Evolutionary conservation across 1,140 invertebrate species (phyloP), one percentile per base, ranked within the genome.

Genomic region (Sminthurides bifidus): DNA sequence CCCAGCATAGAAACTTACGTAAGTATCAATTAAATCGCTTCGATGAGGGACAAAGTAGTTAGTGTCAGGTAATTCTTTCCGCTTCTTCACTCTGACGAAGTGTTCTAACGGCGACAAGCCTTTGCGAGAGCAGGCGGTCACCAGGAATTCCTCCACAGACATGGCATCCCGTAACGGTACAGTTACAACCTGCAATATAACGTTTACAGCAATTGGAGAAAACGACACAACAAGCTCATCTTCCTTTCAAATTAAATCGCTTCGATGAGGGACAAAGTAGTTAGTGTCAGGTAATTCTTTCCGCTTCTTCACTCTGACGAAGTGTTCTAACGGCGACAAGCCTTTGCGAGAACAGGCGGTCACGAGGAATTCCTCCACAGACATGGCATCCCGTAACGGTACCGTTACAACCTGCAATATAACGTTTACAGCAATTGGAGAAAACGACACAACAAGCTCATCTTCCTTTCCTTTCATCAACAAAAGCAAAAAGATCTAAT

Each of bases 41-140:
- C 89, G 79, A 72, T 90, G 87, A 46, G 89, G 89, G 64, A 92
- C 89, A 75, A 92, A 94, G 73, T 92, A 93, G 74, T 92, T 92
- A 31, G 46, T 49, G 17, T 49, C 89, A 71, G 92, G 88, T 81
- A 90, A 90, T 67, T 95, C 90, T 60, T 87, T 81, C 59, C 89
- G 80, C 70, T 93, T 92, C 72, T 93, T 92, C 15, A 95, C 87
- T 54, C 92, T 76, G 15, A 97, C 87, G 74, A 95, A 97, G 72
- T 95, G 91, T 70, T 96, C 92, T 73, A 89, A 85, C 15, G 90
- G 82, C 72, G 88, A 57, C 26, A 61, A 79, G 67, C 83, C 86
- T 69, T 92, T 87, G 60, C 90, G 81, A 41, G 81, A 84, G 73
- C 91, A 95, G 26, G 89, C 91, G 64, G 81, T 83, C 30, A 88